These are phyloP conservation scores for Ibidorhyncha struthersii DNA, from an alignment of 2,113 vertebrate species.

Conservation along the genomic window DNA sequence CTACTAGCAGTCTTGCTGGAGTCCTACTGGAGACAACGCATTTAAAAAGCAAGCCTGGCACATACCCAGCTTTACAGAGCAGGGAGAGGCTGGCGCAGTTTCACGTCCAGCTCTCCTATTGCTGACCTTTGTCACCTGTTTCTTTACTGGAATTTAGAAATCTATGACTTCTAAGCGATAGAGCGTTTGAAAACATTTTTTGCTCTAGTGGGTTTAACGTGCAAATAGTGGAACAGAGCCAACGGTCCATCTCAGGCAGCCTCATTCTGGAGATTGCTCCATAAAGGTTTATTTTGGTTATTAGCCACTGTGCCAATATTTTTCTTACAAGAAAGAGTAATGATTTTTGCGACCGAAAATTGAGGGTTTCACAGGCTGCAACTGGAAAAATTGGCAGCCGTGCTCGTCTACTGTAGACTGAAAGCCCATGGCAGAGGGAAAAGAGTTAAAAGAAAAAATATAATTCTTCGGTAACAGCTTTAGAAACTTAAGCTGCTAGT, in stretches of 20 bases:
- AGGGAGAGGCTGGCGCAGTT: background rate
- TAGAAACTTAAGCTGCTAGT: background rate
- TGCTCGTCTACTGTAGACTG: background rate
- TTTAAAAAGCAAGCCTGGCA: background rate
- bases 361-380: constrained; percentile 24
- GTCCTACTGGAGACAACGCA: background rate
- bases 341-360: constrained; percentile 23
- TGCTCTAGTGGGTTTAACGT: background rate
- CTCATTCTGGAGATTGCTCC: background rate
- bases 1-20: background rate
- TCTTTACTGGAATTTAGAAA: constrained; percentile 43
- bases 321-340: constrained; percentile 31
- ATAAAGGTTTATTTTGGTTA: constrained; percentile 27
- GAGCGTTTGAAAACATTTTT: background rate
- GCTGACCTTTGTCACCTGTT: constrained; percentile 32
- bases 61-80: background rate
- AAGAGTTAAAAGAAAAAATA: background rate
- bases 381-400: constrained; percentile 8
- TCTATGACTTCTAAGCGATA: background rate
- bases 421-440: background rate
- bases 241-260: background rate
- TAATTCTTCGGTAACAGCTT: background rate
- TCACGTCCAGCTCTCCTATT: background rate
- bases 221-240: constrained; percentile 7
- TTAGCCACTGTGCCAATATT: constrained; percentile 24